These are phyloP conservation scores for Caenorhabditis uteleia DNA, from an alignment of 2,888 invertebrate genomes.

Conservation along the genomic window DNA sequence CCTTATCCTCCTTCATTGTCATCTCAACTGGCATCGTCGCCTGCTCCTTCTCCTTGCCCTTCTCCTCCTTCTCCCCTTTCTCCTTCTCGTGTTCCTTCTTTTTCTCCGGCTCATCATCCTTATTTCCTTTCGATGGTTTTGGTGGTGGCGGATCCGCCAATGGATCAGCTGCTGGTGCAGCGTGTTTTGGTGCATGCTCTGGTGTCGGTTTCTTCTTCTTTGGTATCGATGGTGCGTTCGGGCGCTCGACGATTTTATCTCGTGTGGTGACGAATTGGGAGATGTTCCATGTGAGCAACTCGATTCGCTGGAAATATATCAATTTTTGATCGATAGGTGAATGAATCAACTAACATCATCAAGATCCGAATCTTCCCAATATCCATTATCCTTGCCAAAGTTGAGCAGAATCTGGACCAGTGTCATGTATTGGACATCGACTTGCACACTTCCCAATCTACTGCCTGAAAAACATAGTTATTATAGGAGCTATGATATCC, in stretches of 20 bases:
- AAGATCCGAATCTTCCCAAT: conserved; percentile 34
- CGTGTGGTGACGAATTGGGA: conserved; percentile 31
- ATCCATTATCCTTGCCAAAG: conserved; percentile 35
- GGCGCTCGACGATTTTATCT: too few relatives aligned
- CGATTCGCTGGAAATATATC: conserved; percentile 24
- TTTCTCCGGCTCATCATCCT: conserved; percentile 1
- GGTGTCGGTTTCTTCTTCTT: too few relatives aligned
- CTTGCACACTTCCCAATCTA: conserved; percentile 36
- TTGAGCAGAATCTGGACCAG: conserved; percentile 27
- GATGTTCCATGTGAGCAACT: conserved; percentile 35
- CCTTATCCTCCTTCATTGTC: too few relatives aligned
- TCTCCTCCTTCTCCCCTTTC: background rate
- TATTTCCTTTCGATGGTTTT: background rate
- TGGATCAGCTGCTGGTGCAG: background rate
- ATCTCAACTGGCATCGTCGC: too few relatives aligned
- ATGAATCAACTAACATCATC: conserved; percentile 22
- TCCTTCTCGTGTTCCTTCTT: conserved; percentile 2
- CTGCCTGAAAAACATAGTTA: conserved; percentile 12
- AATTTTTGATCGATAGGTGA: background rate
- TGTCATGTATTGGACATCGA: conserved; percentile 39
- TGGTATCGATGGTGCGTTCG: conserved; percentile 15
- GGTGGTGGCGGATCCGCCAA: background rate
- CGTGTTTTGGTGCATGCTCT: background rate
- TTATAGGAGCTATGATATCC: too few relatives aligned
- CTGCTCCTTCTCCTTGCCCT: conserved; percentile 1